Base-by-base conservation (phyloP, 1,140 invertebrate genomes). In the Chelonus insularis region DNA sequence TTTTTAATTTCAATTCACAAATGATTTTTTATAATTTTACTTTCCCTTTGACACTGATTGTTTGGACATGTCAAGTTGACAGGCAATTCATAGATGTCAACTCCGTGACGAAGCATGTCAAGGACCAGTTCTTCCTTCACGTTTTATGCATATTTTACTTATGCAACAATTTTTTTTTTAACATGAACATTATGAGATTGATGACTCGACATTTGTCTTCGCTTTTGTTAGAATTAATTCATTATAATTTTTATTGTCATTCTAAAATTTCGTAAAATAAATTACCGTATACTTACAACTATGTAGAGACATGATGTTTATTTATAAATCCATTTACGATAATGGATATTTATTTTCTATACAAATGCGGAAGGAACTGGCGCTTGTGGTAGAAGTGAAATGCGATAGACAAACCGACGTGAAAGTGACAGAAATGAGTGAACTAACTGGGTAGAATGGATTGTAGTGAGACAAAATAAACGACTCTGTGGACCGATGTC, bases 381-480 rank as follows among this genome's bases (percentile, higher is more conserved):
- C 12, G 25, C 34, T 43, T 20, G 45, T 23, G 45, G 58, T 60
- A 43, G 50, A 60, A 60, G 57, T 60, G 57, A 60, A 63, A 57
- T 51, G 55, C 37, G 48, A 62, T 50, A 51, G 47, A 51, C 25
- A 20, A 67, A 65, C 62, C 67, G 60, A 67, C 64, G 72, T 71
- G 72, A 73, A 74, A 74, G 71, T 71, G 70, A 72, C 65, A 62
- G 64, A 56, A 48, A 64, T 54, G 43, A 43, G 60, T 12, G 60
- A 55, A 16, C 21, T 39, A 45, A 50, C n/a, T 18, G 11, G 11
- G 6, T 8, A 58, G 11, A 47, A 23, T 48, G 21, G 41, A 20
- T 36, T 18, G 16, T 52, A 12, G 50, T 12, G 50, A 16, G 20
- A 21, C 20, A 11, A 32, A 39, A 21, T 25, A 34, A 16, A 12